These are phyloP conservation scores for Linepithema humile DNA, from an alignment of 1,140 invertebrate species.

Conservation along the genomic window DNA sequence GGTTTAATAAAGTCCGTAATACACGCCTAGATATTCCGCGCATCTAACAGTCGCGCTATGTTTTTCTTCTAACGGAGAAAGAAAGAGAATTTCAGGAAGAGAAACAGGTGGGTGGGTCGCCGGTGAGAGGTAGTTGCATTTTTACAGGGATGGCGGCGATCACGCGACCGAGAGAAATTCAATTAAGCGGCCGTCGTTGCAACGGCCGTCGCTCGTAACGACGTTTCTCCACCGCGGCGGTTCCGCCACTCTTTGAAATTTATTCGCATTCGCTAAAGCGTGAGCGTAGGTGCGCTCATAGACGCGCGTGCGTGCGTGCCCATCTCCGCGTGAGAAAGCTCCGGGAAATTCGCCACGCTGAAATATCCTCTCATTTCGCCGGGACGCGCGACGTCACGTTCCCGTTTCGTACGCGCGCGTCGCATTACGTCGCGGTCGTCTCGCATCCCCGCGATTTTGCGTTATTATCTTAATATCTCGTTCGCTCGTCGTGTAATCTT, in stretches of 20 bases:
- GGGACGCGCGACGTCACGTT: conserved; percentile 27
- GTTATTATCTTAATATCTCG: conserved; percentile 42
- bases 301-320: conserved; percentile 47
- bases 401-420: not conserved
- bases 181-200: conserved; percentile 58
- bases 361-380: conserved; percentile 47
- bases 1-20: conserved; percentile 5
- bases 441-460: conserved; percentile 25
- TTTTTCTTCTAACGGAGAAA: conserved; percentile 9
- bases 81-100: conserved; percentile 4
- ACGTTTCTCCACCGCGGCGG: conserved; percentile 45
- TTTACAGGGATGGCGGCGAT: conserved; percentile 55
- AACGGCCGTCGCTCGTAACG: conserved; percentile 51
- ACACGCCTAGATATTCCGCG: not conserved
- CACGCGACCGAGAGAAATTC: conserved; percentile 57
- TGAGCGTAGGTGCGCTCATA: conserved; percentile 23
- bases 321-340: conserved; percentile 24
- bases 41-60: not conserved
- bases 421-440: not conserved
- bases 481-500: conserved; percentile 13
- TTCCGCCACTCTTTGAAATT: conserved; percentile 50
- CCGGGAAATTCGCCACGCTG: conserved; percentile 35
- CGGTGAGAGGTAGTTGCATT: conserved; percentile 46
- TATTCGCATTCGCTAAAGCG: conserved; percentile 52
- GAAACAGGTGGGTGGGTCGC: conserved; percentile 47